These are phyloP conservation scores for Otis tarda DNA, from an alignment of 2,113 vertebrate genomes.

Conservation along the genomic window DNA sequence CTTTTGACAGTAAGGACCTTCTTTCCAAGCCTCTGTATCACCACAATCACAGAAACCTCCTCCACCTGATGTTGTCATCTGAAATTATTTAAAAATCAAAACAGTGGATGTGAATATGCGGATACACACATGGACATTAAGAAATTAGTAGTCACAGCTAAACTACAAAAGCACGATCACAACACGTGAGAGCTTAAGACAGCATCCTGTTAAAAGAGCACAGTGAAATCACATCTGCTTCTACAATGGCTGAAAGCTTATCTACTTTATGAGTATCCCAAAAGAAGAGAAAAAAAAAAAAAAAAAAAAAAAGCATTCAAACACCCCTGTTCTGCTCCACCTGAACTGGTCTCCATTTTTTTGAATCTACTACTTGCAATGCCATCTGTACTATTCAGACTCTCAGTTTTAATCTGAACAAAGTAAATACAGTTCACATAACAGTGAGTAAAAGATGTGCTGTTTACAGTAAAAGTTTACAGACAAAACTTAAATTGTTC, in stretches of 20 bases:
- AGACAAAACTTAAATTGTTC: neutral
- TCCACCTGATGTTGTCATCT: conserved; percentile 98
- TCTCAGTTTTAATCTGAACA: neutral
- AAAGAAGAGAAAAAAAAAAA: neutral
- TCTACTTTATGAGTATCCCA: neutral
- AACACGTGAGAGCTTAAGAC: neutral
- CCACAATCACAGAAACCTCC: conserved; percentile 99
- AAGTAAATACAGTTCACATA: neutral
- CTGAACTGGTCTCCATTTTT: neutral
- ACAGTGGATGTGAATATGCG: neutral
- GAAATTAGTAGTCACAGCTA: neutral
- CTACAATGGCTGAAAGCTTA: neutral
- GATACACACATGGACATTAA: neutral
- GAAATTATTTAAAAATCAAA: conserved; percentile 32
- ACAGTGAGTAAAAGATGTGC: neutral
- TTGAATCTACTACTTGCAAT: neutral
- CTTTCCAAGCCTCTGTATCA: conserved; percentile 96
- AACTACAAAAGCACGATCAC: neutral
- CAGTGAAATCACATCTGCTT: neutral
- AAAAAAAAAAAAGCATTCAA: neutral
- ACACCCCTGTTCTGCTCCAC: neutral
- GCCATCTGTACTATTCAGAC: neutral
- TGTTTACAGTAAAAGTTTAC: neutral
- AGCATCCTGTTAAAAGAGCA: neutral
- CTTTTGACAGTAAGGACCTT: conserved; percentile 92